Evolutionary conservation across 2,888 invertebrate genomes (phyloP).

Genomic region (Nephrotoma guestfalica): DNA sequence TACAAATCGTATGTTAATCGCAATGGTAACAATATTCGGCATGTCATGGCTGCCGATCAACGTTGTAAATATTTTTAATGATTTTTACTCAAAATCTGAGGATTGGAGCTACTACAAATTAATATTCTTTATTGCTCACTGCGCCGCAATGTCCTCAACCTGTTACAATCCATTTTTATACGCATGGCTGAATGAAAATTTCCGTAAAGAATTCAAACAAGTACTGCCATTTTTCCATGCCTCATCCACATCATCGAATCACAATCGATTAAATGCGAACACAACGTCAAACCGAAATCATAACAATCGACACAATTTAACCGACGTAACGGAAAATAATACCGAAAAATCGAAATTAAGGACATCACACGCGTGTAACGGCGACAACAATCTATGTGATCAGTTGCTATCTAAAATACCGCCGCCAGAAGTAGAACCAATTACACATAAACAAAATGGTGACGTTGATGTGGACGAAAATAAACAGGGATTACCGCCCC

Average conservation of each 20-base stretch:
- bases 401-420: background rate
- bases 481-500: background rate
- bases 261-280: background rate
- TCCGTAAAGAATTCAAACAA: slow-evolving; percentile 82
- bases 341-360: slow-evolving; percentile 1
- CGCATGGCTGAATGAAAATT: slow-evolving; percentile 90
- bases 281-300: background rate
- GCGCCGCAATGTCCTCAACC: slow-evolving; percentile 89
- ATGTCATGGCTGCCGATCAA: slow-evolving; percentile 94
- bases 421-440: background rate
- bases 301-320: background rate
- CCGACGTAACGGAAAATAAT: background rate
- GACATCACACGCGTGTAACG: background rate
- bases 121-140: slow-evolving; percentile 81
- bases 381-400: background rate
- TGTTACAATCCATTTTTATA: slow-evolving; percentile 95
- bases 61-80: slow-evolving; percentile 71
- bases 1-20: slow-evolving; percentile 93
- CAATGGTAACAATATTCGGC: slow-evolving; percentile 94
- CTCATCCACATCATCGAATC: slow-evolving; percentile 20
- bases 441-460: background rate
- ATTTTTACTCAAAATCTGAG: slow-evolving; percentile 58
- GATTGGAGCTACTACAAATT: slow-evolving; percentile 72
- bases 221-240: slow-evolving; percentile 50
- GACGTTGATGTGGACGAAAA: background rate